Conservation (phyloP, 2,888 invertebrate genomes). For the Hydriomena furcata region DNA sequence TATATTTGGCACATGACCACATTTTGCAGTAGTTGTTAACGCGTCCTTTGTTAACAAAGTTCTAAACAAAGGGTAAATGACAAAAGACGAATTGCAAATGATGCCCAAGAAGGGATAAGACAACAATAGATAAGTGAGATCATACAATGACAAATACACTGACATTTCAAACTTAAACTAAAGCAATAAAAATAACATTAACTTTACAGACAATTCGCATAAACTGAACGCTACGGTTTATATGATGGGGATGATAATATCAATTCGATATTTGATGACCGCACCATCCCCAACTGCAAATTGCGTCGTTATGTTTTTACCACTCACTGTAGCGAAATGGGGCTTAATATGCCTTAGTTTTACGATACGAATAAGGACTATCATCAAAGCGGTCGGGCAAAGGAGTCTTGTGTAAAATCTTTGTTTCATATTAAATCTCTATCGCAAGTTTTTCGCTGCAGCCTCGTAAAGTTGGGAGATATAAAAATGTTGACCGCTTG, state of each 20-base stretch:
- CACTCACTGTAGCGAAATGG: conserved; percentile 32
- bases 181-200: conserved; percentile 5
- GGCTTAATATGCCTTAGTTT: conserved; percentile 37
- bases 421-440: conserved; percentile 48
- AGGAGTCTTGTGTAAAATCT: conserved; percentile 33
- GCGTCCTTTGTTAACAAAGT: conserved; percentile 10
- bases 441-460: conserved; percentile 42
- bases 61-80: conserved; percentile 22
- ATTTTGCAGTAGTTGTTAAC: no score
- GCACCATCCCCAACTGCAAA: conserved; percentile 31
- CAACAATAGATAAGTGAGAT: conserved; percentile 2
- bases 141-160: conserved; percentile 1
- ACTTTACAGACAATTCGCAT: conserved; percentile 10
- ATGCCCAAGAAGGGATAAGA: conserved; percentile 9
- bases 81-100: conserved; percentile 17
- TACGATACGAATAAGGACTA: conserved; percentile 37
- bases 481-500: conserved; percentile 42
- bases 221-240: conserved; percentile 6
- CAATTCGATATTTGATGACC: conserved; percentile 29
- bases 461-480: conserved; percentile 45
- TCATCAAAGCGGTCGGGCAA: conserved; percentile 20
- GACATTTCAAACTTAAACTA: conserved; percentile 6
- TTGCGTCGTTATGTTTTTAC: conserved; percentile 41
- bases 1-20: no score
- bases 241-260: conserved; percentile 16